Base-by-base conservation (phyloP, 2,113 vertebrate genomes). In the Pedetes capensis region DNA sequence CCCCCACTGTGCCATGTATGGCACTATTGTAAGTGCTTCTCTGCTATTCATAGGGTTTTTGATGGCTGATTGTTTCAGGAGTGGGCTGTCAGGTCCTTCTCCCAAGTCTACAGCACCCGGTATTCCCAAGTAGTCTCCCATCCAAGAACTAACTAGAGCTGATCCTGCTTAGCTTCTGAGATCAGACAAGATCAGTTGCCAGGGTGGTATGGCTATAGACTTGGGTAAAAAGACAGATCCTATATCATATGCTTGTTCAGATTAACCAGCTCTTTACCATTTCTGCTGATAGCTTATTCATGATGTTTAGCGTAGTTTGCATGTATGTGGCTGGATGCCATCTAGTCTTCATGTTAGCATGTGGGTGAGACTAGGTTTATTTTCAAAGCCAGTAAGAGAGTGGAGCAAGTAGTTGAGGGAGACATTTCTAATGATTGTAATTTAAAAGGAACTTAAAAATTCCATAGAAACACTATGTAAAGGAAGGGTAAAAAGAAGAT, bases 371-470 rank as follows among this genome's bases (percentile, higher is more conserved):
- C 8, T 51, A 55, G 44, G 47, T 81, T 80, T 94, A 27, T 95
- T 66, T 95, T 87, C 8, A 74, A 61, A 91, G 17, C 82, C 44
- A 25, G 53, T 59, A 59, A 68, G 64, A 68, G 64, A 53, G 22
- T 82, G 20, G 82, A 87, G 5, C 34, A 16, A 61, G 39, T 72
- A 78, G 57, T 61, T 20, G 74, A 83, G n/a, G 76, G 25, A 88
- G 49, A 68, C 12, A 75, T 23, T 83, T 87, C 53, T 71, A 57
- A 63, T 53, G 53, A 61, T 34, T 71, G 6, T 49, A 44, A 79
- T 87, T 90, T 90, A 66, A 82, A 94, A 92, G 78, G 34, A n/a
- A n/a, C n/a, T n/a, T n/a, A 84, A 27, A 89, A 87, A 68, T 42
- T 57, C 47, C 59, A 57, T 66, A 82, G 74, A 82, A 69, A 29